phyloP scores from a whole-genome alignment of 2,113 vertebrate genomes.

The Corythaixoides concolor region DNA sequence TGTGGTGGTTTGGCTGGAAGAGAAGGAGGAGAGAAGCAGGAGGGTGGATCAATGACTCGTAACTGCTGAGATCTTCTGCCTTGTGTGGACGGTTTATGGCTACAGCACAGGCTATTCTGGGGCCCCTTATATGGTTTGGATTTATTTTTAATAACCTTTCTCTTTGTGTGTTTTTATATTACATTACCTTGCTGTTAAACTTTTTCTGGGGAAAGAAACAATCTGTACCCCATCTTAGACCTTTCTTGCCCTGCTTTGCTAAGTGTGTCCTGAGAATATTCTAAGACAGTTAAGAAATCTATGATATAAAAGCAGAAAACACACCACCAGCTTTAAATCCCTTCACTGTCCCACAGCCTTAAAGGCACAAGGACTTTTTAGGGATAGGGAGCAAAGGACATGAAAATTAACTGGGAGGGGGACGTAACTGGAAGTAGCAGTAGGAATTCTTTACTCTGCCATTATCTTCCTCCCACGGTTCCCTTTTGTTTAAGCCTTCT shows the following conservation, averaged over 20 bases:
- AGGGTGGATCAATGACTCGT: neutral
- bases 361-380: neutral
- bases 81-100: constrained; percentile 31
- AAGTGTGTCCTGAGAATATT: neutral
- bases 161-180: neutral
- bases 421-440: neutral
- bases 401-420: neutral
- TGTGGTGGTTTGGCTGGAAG: neutral
- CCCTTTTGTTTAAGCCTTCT: neutral
- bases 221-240: neutral
- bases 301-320: neutral
- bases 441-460: neutral
- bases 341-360: neutral
- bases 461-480: neutral
- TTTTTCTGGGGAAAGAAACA: neutral
- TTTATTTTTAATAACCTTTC: constrained; percentile 55
- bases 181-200: neutral
- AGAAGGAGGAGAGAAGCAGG: neutral
- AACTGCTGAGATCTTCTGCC: neutral
- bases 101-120: neutral
- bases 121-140: neutral
- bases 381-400: neutral
- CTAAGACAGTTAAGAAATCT: neutral
- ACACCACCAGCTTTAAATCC: neutral
- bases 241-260: neutral